Conservation (phyloP, 1,140 invertebrate genomes). For the Zaprionus davidi region DNA sequence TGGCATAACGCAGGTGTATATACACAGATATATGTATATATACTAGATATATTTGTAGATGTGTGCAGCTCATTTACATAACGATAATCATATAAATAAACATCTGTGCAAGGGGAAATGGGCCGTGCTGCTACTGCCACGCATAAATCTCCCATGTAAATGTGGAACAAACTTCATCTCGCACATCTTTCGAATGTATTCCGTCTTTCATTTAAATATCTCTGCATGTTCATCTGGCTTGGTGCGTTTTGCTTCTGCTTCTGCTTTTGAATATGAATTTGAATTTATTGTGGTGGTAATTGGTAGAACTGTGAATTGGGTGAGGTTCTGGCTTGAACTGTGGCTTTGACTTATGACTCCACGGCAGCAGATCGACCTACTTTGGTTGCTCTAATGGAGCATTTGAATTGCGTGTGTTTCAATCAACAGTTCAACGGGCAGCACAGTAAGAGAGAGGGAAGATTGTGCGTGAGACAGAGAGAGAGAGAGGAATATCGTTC, state of each 20-base stretch:
- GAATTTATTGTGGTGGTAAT: constrained; percentile 35
- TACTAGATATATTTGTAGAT: background rate
- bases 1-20: constrained; percentile 63
- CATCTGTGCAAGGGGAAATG: constrained; percentile 41
- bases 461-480: background rate
- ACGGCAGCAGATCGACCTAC: constrained; percentile 12
- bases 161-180: constrained; percentile 70
- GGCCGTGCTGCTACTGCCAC: constrained; percentile 46
- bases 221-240: constrained; percentile 9
- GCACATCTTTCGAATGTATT: constrained; percentile 11
- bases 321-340: constrained; percentile 34
- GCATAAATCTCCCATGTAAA: constrained; percentile 80
- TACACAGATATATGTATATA: background rate
- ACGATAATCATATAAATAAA: constrained; percentile 73
- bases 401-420: constrained; percentile 26
- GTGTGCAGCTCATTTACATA: constrained; percentile 52
- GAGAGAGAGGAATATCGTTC: background rate
- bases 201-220: constrained; percentile 36
- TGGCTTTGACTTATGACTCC: constrained; percentile 25
- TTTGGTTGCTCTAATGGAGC: constrained; percentile 32
- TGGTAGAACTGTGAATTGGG: constrained; percentile 44
- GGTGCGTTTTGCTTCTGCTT: constrained; percentile 13
- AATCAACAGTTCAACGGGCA: constrained; percentile 9
- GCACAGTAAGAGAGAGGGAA: background rate
- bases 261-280: constrained; percentile 8